Evolutionary conservation across 2,888 invertebrate genomes (phyloP).

Genomic region (Drosophila borborema): DNA sequence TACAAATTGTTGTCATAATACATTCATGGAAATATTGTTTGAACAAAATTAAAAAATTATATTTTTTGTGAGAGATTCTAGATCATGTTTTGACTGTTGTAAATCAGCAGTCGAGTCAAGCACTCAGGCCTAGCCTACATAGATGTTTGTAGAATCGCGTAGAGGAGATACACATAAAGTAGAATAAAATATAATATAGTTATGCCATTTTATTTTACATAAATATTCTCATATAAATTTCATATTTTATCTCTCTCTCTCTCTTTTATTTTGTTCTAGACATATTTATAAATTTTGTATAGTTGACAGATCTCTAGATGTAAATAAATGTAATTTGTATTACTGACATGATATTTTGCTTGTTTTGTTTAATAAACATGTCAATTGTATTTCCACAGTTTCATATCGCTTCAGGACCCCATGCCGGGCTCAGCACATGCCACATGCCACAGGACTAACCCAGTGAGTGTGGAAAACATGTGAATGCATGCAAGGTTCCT

Average conservation of each 20-base stretch:
- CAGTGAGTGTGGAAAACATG: slow-evolving; percentile 53
- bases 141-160: not conserved
- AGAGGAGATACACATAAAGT: not conserved
- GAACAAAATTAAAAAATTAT: too few species aligned
- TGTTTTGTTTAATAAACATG: slow-evolving; percentile 18
- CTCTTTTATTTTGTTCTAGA: not conserved
- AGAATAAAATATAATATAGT: not conserved
- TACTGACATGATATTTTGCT: not conserved
- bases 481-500: slow-evolving; percentile 3
- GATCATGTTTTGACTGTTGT: not conserved
- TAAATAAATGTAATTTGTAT: not conserved
- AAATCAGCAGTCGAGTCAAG: not conserved
- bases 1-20: not conserved
- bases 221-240: not conserved
- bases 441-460: slow-evolving; percentile 62
- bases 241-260: not conserved
- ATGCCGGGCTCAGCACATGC: slow-evolving; percentile 36
- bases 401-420: slow-evolving; percentile 35
- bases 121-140: not conserved
- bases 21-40: not conserved
- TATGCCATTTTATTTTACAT: not conserved
- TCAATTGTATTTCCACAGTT: slow-evolving; percentile 12
- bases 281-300: not conserved
- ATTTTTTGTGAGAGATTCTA: not conserved
- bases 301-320: too few species aligned